Evolutionary conservation across 2,113 vertebrate genomes (phyloP), one percentile per base, ranked within the genome.

Genomic region (Hyla sarda): DNA sequence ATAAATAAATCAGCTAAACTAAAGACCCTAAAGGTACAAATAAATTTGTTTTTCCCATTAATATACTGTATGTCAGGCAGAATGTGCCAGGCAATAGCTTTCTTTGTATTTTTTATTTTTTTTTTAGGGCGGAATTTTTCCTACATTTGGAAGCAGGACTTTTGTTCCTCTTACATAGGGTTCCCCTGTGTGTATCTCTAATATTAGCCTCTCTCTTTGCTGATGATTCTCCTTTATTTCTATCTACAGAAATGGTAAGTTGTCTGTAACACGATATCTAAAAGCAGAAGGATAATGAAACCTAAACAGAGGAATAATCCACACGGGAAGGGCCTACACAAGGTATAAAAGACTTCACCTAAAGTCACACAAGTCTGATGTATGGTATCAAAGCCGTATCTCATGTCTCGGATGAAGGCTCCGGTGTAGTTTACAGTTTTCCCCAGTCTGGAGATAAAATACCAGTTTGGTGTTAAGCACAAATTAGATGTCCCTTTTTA

Each of bases 251-350:
- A 92, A 88, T 75, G 90, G 88, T 89, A 91, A 74, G 58, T 90
- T 90, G 89, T 65, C 91, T 90, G 84, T 89, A 82, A 85, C 88
- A 77, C 16, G 88, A 82, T 73, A 89, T 91, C 89, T 83, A 88
- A 91, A 89, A 91, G 90, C 89, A 87, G 90, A 90, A 89, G 88
- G 88, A 90, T 92, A 90, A 91, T 87, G 90, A 89, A 89, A 90
- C 88, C 72, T 88, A 87, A 91, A 90, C 90, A 93, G 86, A 89
- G 89, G 89, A 85, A 89, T 88, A 92, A 91, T 65, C 23, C 92
- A 90, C 91, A 34, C 0, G 91, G 90, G 91, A 92, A 83, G 89
- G 88, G 87, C 83, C 89, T 89, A 85, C 41, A 69, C 72, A 84
- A 72, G 89, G 89, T 90, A 92, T 91, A 89, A 90, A 90, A 89